Base-by-base conservation (phyloP, 53 echinoderm and acorn worm species). In the Antedon mediterranea region DNA sequence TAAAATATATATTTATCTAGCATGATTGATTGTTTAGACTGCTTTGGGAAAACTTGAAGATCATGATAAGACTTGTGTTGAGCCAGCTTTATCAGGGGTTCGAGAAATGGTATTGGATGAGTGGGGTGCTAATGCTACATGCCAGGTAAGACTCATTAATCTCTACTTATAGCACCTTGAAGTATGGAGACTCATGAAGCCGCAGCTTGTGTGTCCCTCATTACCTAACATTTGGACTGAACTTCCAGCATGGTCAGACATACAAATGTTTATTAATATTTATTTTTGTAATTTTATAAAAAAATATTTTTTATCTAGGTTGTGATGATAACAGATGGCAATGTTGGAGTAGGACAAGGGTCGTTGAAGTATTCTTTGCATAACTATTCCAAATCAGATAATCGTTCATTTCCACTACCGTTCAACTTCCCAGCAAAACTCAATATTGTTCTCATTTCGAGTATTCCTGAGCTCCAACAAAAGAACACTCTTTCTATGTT, bases 301-400 rank as follows among this genome's bases (percentile, higher is more conserved):
- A 7, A 41, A 5, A 41, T 7, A 7, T 57, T 57, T 32, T 31
- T 43, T 72, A 71, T 43, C 23, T 83, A 95, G 97, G 83, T 95
- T 1, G 33, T 95, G 4, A 76, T 95, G 70, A 81, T 95, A 41
- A 89, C 97, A 29, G 97, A 95, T 83, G 97, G 97, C 29, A 95
- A 81, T 43, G 87, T 89, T 20, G 97, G 97, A 9, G 78, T 87
- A 15, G 92, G 97, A 26, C 84, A 85, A 43, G 97, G 97, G 2
- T 95, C 97, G 0, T 33, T 95, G 34, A 75, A 84, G 32, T 85
- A 87, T 9, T 74, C 78, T 7, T 70, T 88, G 9, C 85, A 91
- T 75, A 76, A 30, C 23, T 79, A 80, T 34, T 57, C 73, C 43
- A 83, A 81, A 70, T 34, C 83, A 0, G 88, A 91, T 43, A 73